Percentiles rank a stretch among this genome's conserved stretches.
Conservation (phyloP, 2,888 invertebrate genomes). For the Lasioglossum morio region DNA sequence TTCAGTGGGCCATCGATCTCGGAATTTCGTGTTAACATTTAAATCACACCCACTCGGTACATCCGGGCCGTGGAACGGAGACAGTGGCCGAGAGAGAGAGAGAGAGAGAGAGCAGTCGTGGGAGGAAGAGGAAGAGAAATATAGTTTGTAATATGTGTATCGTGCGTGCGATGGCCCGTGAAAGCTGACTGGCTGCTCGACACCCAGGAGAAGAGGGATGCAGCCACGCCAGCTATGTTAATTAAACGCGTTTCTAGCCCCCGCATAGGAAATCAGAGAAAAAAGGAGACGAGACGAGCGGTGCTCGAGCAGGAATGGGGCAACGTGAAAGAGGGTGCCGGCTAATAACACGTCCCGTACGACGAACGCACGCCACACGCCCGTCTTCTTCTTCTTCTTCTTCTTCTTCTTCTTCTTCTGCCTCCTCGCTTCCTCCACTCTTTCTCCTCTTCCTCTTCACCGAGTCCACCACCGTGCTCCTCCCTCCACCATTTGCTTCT, state of each 20-base stretch:
- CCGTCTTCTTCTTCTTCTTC: constrained; percentile 72
- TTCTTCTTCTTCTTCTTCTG: constrained; percentile 63
- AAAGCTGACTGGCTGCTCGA: constrained; percentile 75
- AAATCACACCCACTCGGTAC: constrained; percentile 53
- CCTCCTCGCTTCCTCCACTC: constrained; percentile 49
- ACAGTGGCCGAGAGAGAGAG: constrained; percentile 21
- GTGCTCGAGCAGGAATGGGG: constrained; percentile 58
- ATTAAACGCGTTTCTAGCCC: constrained; percentile 83
- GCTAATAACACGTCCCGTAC: constrained; percentile 83
- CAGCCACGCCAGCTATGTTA: constrained; percentile 82
- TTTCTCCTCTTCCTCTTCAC: constrained; percentile 34
- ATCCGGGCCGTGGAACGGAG: constrained; percentile 28
- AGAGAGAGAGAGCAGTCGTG: constrained; percentile 9
- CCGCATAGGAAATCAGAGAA: constrained; percentile 75
- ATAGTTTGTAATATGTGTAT: constrained; percentile 67
- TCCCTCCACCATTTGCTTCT: constrained; percentile 24
- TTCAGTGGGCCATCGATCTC: constrained; percentile 31
- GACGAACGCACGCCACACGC: constrained; percentile 81
- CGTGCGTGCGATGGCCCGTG: constrained; percentile 79
- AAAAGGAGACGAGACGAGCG: constrained; percentile 66
- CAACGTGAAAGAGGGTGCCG: constrained; percentile 70
- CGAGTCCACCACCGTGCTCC: constrained; percentile 17
- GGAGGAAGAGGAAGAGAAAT: constrained; percentile 37
- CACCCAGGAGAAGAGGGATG: constrained; percentile 77
- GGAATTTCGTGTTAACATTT: constrained; percentile 54